Evolutionary conservation across 2,113 vertebrate genomes (phyloP), one percentile per base, ranked within the genome.

Genomic region (Physeter macrocephalus): DNA sequence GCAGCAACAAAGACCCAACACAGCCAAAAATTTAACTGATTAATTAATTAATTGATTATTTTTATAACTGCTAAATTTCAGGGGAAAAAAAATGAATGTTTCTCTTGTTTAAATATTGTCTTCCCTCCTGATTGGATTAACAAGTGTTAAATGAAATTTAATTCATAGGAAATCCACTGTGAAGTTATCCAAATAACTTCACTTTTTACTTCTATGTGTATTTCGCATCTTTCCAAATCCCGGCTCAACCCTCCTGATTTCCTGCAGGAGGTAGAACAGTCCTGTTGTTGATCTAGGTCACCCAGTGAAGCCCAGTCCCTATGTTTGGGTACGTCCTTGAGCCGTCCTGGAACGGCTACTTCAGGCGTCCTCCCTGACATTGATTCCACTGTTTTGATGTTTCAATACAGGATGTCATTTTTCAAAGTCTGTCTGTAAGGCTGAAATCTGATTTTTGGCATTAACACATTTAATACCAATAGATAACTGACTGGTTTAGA

Each of bases 31-130:
- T 18, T 52, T 52, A 52, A 52, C n/a, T n/a, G n/a, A n/a, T 52
- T 52, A 52, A 46, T 46, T 2, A 46, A 17, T 52, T 52, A 52
- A 2, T 52, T 43, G 6, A 1, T 43, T 52, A 52, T 0, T 64
- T 87, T 39, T 66, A 69, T 85, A 93, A 94, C 4, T 85, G 27
- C 62, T 71, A 72, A 64, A 82, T 54, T 59, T 96, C 29, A 64
- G 59, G 36, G 8, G 36, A 49, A 82, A 72, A 72, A n/a, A 54
- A 80, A n/a, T 34, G 23, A 86, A 87, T 66, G 34, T 86, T 52
- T 82, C 29, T 95, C 41, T 57, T 46, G 2, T 43, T 77, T 54
- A 39, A 94, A 85, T 80, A 62, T 93, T 61, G 5, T 52, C 43
- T 64, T 83, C 27, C 49, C 67, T 67, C 25, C 66, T 89, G n/a